Evolutionary conservation across 2,888 invertebrate genomes (phyloP).

Genomic region (Lottia scabra): DNA sequence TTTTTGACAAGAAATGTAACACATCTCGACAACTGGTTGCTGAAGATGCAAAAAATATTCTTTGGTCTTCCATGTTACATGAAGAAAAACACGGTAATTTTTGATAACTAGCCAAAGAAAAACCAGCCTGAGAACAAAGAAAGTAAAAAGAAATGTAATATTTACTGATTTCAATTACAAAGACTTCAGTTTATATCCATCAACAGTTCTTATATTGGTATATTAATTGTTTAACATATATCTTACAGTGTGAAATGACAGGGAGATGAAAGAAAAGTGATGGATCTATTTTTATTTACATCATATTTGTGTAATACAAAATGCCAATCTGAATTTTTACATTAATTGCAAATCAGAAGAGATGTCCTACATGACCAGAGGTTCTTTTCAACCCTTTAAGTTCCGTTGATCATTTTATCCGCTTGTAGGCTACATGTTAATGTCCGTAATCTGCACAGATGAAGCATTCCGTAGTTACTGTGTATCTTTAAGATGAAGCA

Average conservation of each 20-base stretch:
- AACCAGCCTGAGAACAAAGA: background rate
- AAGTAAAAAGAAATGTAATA: background rate
- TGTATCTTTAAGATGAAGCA: no score
- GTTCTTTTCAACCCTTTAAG: no score
- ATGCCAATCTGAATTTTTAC: no score
- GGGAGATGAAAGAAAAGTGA: background rate
- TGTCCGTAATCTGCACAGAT: no score
- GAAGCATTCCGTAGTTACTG: no score
- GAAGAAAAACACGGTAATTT: no score
- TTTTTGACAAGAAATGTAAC: background rate
- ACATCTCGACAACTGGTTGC: slow-evolving; percentile 1
- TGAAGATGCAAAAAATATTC: background rate
- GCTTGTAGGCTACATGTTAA: no score
- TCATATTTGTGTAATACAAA: no score
- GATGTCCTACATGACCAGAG: no score
- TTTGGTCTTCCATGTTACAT: background rate
- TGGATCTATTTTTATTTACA: background rate
- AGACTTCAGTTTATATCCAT: background rate
- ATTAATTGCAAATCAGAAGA: no score
- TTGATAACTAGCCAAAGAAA: background rate
- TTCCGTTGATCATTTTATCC: no score
- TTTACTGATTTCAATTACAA: background rate
- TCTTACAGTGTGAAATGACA: background rate
- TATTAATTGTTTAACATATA: slow-evolving; percentile 5
- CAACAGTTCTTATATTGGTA: background rate